These are phyloP conservation scores for Phrynocephalus vlangalii DNA, from an alignment of 2,797 vertebrate genomes.

Conservation along the genomic window DNA sequence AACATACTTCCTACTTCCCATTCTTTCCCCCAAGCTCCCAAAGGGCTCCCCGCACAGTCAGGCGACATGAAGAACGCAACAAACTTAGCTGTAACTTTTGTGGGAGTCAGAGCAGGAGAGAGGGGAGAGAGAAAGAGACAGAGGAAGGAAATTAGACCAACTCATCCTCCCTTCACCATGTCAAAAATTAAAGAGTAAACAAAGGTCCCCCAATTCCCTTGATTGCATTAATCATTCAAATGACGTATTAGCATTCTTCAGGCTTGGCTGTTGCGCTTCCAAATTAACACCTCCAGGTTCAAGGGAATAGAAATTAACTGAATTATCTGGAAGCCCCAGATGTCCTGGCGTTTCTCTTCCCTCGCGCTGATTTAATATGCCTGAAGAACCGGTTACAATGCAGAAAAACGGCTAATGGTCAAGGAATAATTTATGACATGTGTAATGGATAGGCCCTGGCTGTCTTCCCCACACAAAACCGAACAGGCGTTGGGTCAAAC, in stretches of 20 bases:
- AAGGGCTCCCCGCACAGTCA: conserved; percentile 47
- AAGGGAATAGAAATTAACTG: conserved; percentile 95
- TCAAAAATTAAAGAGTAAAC: conserved; percentile 93
- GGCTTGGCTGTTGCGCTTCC: conserved; percentile 90
- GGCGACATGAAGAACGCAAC: conserved; percentile 67
- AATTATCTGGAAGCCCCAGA: conserved; percentile 95
- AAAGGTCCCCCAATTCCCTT: conserved; percentile 89
- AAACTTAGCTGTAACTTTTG: conserved; percentile 83
- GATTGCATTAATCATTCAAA: conserved; percentile 96
- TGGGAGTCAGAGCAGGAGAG: neutral
- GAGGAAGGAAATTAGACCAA: conserved; percentile 76
- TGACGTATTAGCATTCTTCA: conserved; percentile 95
- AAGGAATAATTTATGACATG: conserved; percentile 87
- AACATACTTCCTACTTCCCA: conserved; percentile 53
- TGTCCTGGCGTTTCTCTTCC: conserved; percentile 86
- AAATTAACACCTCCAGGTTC: conserved; percentile 97
- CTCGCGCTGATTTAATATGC: conserved; percentile 87
- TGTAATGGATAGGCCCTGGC: conserved; percentile 76
- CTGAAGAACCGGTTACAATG: conserved; percentile 86
- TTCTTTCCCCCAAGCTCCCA: conserved; percentile 54
- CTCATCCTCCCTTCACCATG: conserved; percentile 83
- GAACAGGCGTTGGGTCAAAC: conserved; percentile 54
- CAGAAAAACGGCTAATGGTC: conserved; percentile 89
- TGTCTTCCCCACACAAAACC: conserved; percentile 66
- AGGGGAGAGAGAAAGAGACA: too few relatives aligned